Evolutionary conservation across 1,140 invertebrate species (phyloP).

Genomic region (Chrysopa pallens): DNA sequence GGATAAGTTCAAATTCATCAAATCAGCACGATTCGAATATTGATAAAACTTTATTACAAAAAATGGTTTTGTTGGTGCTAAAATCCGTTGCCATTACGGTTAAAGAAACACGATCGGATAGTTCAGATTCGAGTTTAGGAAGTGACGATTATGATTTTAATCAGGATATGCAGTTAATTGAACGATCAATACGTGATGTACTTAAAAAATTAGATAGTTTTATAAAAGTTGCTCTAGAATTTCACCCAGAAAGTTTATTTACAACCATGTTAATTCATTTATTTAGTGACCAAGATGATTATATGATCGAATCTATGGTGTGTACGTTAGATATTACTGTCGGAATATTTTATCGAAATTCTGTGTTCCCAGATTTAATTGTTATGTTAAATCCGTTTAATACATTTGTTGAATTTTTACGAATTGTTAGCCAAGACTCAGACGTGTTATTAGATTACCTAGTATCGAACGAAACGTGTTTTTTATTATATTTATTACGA

Average conservation of each 20-base stretch:
- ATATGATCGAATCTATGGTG: slow-evolving; percentile 80
- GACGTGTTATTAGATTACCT: slow-evolving; percentile 71
- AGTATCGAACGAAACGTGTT: slow-evolving; percentile 82
- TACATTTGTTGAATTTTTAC: slow-evolving; percentile 69
- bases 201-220: slow-evolving; percentile 63
- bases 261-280: slow-evolving; percentile 76
- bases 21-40: slow-evolving; percentile 20
- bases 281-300: slow-evolving; percentile 81
- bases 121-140: slow-evolving; percentile 61
- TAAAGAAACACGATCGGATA: slow-evolving; percentile 72
- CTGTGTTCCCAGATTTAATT: slow-evolving; percentile 54
- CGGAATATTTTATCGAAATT: slow-evolving; percentile 63
- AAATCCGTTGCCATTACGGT: slow-evolving; percentile 81
- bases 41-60: slow-evolving; percentile 59
- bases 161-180: slow-evolving; percentile 74
- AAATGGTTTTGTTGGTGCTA: slow-evolving; percentile 65
- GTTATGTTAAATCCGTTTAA: slow-evolving; percentile 63
- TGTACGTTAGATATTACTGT: slow-evolving; percentile 75
- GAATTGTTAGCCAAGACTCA: slow-evolving; percentile 64
- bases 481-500: slow-evolving; percentile 66
- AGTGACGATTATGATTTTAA: slow-evolving; percentile 70
- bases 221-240: slow-evolving; percentile 62
- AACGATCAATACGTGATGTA: slow-evolving; percentile 66
- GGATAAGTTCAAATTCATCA: slow-evolving; percentile 12
- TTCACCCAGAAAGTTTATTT: slow-evolving; percentile 70